Base-by-base conservation (phyloP, 92 coral and sea anemone genomes). In the Palythoa grandis region DNA sequence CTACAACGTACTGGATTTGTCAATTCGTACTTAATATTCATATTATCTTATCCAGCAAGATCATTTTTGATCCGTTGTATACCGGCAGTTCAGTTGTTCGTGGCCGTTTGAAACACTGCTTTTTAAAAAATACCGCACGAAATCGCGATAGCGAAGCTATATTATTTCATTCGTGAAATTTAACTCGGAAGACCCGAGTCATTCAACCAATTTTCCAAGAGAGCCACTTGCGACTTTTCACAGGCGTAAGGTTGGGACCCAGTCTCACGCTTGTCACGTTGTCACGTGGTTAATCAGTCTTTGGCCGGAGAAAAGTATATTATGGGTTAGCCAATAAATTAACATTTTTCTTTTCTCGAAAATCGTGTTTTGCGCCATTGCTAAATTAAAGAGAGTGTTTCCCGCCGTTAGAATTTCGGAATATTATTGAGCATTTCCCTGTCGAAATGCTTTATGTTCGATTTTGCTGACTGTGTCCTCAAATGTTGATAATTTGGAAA, bases 401-500 rank as follows among this genome's bases (percentile, higher is more conserved):
- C 98, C 98, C 98, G 98, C 98, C 92, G 92, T 89, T 89, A 79
- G 90, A 85, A 87, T 63, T 79, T 72, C 86, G 87, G 77, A 92
- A 80, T 86, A 70, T 76, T 74, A 24, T 82, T 61, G 88, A 19
- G 19, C 50, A 67, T 15, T 77, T 66, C 58, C 72, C 29, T 72
- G 70, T 52, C 52, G 29, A 67, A 52, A 80, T 47, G 78, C 50
- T 82, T 40, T 66, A 15, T 40, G 67, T 22, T 40, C 61, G 74
- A 77, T 48, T 60, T 52, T 37, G 38, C 58, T 50, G 77, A 78
- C 43, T 61, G 60, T 84, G 82, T 3, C 35, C 69, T 78, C 74
- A 58, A 84, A 72, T 87, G 54, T 82, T 89, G 91, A 70, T 86
- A 63, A 78, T 85, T 58, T 91, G 76, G 88, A 83, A 80, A 80